Base-by-base conservation (phyloP, 2,113 vertebrate genomes). In the Indicator indicator region DNA sequence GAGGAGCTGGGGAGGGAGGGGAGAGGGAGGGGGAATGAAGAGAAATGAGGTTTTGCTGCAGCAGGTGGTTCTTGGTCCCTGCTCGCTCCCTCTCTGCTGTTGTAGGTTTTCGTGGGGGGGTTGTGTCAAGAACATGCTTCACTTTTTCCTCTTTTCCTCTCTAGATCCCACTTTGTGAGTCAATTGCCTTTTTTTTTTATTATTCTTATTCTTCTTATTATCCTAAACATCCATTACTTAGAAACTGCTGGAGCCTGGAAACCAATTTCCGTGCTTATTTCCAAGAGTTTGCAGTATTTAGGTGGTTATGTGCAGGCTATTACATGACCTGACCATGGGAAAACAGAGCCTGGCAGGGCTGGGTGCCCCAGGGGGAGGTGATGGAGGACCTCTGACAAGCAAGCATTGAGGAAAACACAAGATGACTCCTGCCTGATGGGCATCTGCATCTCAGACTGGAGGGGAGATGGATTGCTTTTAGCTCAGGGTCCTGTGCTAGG, bases 221-320 rank as follows among this genome's bases (percentile, higher is more conserved):
- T 97, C 96, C 97, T 97, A 98, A 98, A 95, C 95, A 92, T 96
- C 85, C 79, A 95, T 95, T 97, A 97, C 97, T 98, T 98, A 97
- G 97, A 96, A 98, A 96, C 96, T 93, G 95, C 95, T 97, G 97
- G 97, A 98, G 97, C 96, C 94, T 96, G 94, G 96, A 98, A 97
- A 97, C 89, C 97, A 97, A 97, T 98, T 98, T 97, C 90, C 76
- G 21, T 97, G 97, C 96, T 97, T 97, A 97, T 97, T 97, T 96
- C 85, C 60, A 97, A 96, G 95, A 88, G 86, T 95, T 93, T 91
- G 84, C 92, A 80, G 95, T 21, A 3, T 96, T 96, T 96, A 89
- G 89, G 90, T 30, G 55, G 91, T 90, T 91, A 27, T 88, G 82
- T 78, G 92, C 86, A 87, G 89, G 87, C 92, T 88, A 36, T 84